Evolutionary conservation across 2,888 invertebrate genomes (phyloP), one percentile per base, ranked within the genome.

Genomic region (Xestia sexstrigata): DNA sequence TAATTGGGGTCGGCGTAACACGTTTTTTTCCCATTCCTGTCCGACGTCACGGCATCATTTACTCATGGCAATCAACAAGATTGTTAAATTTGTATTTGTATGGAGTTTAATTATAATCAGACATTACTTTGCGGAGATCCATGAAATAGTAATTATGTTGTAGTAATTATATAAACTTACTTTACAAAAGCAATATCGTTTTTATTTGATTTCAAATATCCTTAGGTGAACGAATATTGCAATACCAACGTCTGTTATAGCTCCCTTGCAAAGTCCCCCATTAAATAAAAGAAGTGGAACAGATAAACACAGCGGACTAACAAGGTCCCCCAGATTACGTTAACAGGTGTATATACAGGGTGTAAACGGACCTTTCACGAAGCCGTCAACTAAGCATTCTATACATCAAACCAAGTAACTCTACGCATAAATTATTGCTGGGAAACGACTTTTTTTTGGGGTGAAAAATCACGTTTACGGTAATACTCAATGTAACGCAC

Each of bases 281-380:
- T 65, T 45, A 39, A 35, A 65, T n/a, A 65, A 39, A 30, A 26
- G 23, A 65, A 63, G 49, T 52, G 23, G 15, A 35, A 52, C 52
- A 39, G n/a, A 39, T 45, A 15, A 67, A 60, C 52, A 67, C 45
- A 74, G 26, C 45, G 49, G 11, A 45, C 26, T 52, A 52, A 60
- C 30, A 80, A 15, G n/a, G 45, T 80, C 52, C 62, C 45, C 60
- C 15, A 62, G 23, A 67, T 67, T 52, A 30, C 69, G 39, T 60
- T n/a, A 45, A 65, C 47, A 45, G 23, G 45, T 55, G n/a, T 52
- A n/a, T 60, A 78, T 26, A 39, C 39, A 39, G 39, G 8, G 39
- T 39, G 39, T 8, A 39, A 39, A 39, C 8, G 7, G 8, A 39
- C 9, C 39, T 8, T 39, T 39, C 39, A 39, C 39, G 39, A 39